These are phyloP conservation scores for Anarhynchus alexandrinus DNA, from an alignment of 2,113 vertebrate species.

Conservation along the genomic window DNA sequence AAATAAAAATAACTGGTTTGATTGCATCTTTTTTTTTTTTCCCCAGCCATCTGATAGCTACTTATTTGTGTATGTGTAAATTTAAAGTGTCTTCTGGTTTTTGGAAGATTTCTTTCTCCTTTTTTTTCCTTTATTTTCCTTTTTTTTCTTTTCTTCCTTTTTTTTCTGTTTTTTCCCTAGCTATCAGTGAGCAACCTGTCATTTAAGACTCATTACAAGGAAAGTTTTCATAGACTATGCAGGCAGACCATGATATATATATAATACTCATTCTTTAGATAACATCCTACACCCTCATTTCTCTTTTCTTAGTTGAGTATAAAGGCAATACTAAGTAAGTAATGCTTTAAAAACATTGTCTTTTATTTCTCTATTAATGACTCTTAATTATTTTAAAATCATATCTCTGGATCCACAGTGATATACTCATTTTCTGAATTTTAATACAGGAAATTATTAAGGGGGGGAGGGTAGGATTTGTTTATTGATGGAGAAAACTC, in stretches of 20 bases:
- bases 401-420: background rate
- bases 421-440: background rate
- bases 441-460: background rate
- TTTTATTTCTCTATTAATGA: background rate
- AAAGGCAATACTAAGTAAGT: background rate
- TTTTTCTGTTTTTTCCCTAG: background rate
- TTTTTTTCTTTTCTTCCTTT: background rate
- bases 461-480: accelerated
- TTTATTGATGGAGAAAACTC: background rate
- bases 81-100: background rate
- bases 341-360: background rate
- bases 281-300: background rate
- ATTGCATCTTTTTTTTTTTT: background rate
- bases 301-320: background rate
- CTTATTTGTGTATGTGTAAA: background rate
- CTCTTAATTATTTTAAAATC: background rate
- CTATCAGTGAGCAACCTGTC: background rate
- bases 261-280: background rate
- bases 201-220: background rate
- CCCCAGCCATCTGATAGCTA: background rate
- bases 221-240: background rate
- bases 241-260: background rate
- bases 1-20: background rate
- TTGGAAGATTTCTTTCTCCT: background rate
- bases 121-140: background rate